A percentile compares a stretch with the other conserved stretches of the same genome.
These are phyloP conservation scores for Caenorhabditis japonica DNA, from an alignment of 2,888 invertebrate genomes.

Conservation along the genomic window DNA sequence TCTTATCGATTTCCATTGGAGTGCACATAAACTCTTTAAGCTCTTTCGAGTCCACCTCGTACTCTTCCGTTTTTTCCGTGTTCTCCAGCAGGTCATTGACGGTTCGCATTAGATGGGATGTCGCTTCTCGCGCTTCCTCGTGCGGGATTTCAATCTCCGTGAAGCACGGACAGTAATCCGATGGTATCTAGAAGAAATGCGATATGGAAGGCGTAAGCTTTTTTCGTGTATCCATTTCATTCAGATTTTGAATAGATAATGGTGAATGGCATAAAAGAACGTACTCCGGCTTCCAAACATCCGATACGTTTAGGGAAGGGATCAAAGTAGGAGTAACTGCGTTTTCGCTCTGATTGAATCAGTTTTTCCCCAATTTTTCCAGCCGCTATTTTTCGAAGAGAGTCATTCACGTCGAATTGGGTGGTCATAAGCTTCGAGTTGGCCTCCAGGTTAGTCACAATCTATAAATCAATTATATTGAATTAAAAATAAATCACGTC, in stretches of 20 bases:
- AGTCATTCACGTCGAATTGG: constrained; percentile 78
- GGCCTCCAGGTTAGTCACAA: constrained; percentile 68
- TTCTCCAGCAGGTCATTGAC: constrained; percentile 43
- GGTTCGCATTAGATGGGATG: constrained; percentile 35
- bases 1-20: constrained; percentile 36
- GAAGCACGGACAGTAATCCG: constrained; percentile 70
- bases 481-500: too few relatives aligned
- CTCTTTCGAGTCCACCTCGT: constrained; percentile 27
- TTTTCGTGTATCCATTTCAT: not conserved
- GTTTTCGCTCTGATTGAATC: constrained; percentile 11
- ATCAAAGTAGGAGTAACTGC: constrained; percentile 55
- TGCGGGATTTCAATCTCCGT: constrained; percentile 58
- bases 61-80: constrained; percentile 41
- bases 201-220: too few relatives aligned
- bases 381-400: constrained; percentile 63
- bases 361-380: constrained; percentile 23
- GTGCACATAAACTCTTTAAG: constrained; percentile 37
- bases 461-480: constrained; percentile 7
- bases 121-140: constrained; percentile 55
- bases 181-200: constrained; percentile 57
- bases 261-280: constrained; percentile 9
- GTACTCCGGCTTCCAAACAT: constrained; percentile 64
- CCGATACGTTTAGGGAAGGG: constrained; percentile 50
- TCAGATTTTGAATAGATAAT: constrained; percentile 3
- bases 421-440: constrained; percentile 78